These are phyloP conservation scores for Anthopleura sola DNA, from an alignment of 64 coral and sea anemone species.

Conservation along the genomic window DNA sequence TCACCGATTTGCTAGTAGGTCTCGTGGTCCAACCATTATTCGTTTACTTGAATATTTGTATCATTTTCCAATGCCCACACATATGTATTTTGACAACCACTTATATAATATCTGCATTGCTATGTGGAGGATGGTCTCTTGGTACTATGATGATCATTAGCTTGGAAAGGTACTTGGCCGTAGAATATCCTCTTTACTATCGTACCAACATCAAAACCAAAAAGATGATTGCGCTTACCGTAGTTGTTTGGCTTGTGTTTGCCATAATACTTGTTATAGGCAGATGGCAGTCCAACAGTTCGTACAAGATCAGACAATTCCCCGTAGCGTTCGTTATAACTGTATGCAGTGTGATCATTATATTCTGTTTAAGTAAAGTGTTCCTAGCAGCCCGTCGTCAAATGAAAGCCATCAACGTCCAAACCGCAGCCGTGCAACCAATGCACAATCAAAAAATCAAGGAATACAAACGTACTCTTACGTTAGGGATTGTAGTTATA, in stretches of 20 bases:
- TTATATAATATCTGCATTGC: neutral
- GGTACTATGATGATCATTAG: neutral
- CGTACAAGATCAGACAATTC: neutral
- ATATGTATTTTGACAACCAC: neutral
- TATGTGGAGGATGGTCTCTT: neutral
- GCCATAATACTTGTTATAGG: neutral
- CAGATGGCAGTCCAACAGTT: neutral
- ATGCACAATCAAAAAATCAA: neutral
- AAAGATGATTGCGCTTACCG: neutral
- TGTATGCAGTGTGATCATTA: neutral
- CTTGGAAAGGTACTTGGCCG: neutral
- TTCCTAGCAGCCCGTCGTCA: neutral
- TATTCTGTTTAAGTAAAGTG: neutral
- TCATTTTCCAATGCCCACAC: neutral
- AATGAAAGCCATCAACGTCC: neutral
- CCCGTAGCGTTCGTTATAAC: neutral
- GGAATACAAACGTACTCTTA: neutral
- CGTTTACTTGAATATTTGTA: neutral
- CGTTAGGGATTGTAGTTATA: neutral
- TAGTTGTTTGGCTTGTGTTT: neutral
- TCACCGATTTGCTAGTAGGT: neutral
- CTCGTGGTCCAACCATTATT: neutral
- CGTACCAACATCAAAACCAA: neutral
- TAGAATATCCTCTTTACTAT: neutral
- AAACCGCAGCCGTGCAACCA: neutral